A percentile compares a stretch with the other conserved stretches of the same genome.
Conservation (phyloP, 2,888 invertebrate genomes). For the Halictus quadricinctus region DNA sequence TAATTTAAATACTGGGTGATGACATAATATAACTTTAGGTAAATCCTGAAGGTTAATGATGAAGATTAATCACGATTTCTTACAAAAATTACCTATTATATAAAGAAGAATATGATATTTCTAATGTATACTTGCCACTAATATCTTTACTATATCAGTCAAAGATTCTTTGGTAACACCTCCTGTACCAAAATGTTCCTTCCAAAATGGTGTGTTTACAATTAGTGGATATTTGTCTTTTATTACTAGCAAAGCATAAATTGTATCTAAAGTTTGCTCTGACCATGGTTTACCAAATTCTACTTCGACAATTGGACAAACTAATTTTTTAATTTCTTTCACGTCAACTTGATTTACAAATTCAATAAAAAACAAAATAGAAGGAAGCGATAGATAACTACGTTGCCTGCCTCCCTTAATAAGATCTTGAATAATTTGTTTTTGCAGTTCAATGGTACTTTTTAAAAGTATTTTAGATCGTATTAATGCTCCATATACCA, state of each 20-base stretch:
- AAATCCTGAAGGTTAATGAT: conserved; percentile 83
- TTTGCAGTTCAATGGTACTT: conserved; percentile 83
- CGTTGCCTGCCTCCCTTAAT: conserved; percentile 85
- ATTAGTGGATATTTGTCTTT: conserved; percentile 83
- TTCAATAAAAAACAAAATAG: conserved; percentile 86
- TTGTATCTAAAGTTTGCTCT: conserved; percentile 87
- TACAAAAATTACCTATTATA: conserved; percentile 25
- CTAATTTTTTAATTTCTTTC: conserved; percentile 83
- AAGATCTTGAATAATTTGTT: conserved; percentile 82
- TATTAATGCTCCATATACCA: conserved; percentile 88
- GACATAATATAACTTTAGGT: conserved; percentile 84
- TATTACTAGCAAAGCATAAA: conserved; percentile 85
- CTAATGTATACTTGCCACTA: conserved; percentile 84
- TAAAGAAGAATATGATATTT: not conserved
- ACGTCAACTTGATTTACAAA: conserved; percentile 84
- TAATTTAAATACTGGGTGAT: conserved; percentile 87
- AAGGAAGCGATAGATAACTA: conserved; percentile 85
- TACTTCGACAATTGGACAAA: conserved; percentile 86
- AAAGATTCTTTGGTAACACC: conserved; percentile 85
- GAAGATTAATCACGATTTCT: conserved; percentile 9
- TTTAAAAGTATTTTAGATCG: conserved; percentile 85
- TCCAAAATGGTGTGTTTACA: conserved; percentile 84
- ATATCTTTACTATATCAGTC: conserved; percentile 84
- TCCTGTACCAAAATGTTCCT: conserved; percentile 84
- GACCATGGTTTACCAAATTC: conserved; percentile 86